Base-by-base conservation (phyloP, 2,888 invertebrate species). In the Drymonia ruficornis region DNA sequence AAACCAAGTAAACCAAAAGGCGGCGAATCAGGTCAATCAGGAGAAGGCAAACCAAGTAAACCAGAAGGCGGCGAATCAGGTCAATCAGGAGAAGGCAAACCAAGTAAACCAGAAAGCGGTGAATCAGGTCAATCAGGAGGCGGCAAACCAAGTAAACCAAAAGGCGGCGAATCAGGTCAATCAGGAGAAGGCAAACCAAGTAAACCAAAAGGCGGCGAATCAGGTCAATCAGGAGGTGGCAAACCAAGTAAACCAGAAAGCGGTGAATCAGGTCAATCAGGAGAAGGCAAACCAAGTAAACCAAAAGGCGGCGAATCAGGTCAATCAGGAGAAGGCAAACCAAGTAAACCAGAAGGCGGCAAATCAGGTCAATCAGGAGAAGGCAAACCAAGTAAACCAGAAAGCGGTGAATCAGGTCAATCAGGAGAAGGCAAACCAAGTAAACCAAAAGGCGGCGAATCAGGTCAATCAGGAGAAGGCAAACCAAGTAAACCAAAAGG, bases 51-150 rank as follows among this genome's bases (percentile, higher is more conserved):
- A 19, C 2, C 8, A 46, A 28, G 42, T 13, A 8, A 29, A 23
- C 2, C 49, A 12, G 15, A 15, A n/a, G 38, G n/a, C 7, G 38
- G n/a, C 3, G n/a, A 38, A 15, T n/a, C 38, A 0, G 15, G 23
- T 38, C 15, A 11, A 29, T 19, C 36, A 2, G 52, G 52, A 11
- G n/a, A n/a, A n/a, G 40, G 52, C 16, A 8, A 23, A 13, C 28
- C 28, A 11, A 8, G 31, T 0, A 11, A 31, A 31, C 9, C 31
- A 11, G 12, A 31, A 31, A 9, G 11, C 11, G 29, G 29, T n/a
- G 23, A 31, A 36, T 52, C 55, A 49, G 50, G 38, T 38, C 6
- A n/a, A 13, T 38, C 38, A 38, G 38, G 15, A 38, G n/a, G 40
- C n/a, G 16, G 40, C 16, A 7, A 15, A 16, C 15, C 15, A 40